phyloP scores from a whole-genome alignment of 2,113 vertebrate species.

The Paracanthobrama guichenoti region DNA sequence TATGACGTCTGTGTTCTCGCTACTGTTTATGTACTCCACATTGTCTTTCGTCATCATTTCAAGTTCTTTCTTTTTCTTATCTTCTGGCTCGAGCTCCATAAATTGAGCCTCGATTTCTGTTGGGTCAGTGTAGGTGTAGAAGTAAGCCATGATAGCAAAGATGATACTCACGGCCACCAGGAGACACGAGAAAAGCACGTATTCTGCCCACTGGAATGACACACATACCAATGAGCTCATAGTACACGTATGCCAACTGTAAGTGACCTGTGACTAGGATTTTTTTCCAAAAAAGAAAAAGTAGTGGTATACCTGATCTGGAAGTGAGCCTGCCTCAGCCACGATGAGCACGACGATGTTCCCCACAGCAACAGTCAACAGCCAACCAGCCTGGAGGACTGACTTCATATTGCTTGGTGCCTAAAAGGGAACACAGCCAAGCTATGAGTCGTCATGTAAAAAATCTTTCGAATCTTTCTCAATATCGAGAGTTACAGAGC shows the following conservation, averaged over 20 bases:
- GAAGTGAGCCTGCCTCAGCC: constrained; percentile 79
- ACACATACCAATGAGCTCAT: background rate
- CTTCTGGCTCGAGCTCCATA: constrained; percentile 48
- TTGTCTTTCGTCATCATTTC: constrained; percentile 50
- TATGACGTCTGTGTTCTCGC: background rate
- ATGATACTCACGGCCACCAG: constrained; percentile 83
- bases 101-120: constrained; percentile 83
- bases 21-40: constrained; percentile 31
- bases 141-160: constrained; percentile 88
- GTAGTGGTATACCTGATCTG: constrained; percentile 76
- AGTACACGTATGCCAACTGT: background rate
- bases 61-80: constrained; percentile 53
- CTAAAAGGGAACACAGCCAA: constrained; percentile 64
- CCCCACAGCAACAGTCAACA: constrained; percentile 86
- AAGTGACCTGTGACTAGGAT: background rate
- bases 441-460: background rate
- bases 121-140: constrained; percentile 89
- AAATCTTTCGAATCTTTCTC: too few species aligned
- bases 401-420: constrained; percentile 97
- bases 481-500: background rate
- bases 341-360: constrained; percentile 95
- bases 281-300: background rate
- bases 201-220: constrained; percentile 88
- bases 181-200: constrained; percentile 87
- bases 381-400: constrained; percentile 95